A percentile compares a stretch with the other conserved stretches of the same genome.
These are phyloP conservation scores for Rhinolophus sinicus DNA, from an alignment of 2,113 vertebrate genomes.

Conservation along the genomic window DNA sequence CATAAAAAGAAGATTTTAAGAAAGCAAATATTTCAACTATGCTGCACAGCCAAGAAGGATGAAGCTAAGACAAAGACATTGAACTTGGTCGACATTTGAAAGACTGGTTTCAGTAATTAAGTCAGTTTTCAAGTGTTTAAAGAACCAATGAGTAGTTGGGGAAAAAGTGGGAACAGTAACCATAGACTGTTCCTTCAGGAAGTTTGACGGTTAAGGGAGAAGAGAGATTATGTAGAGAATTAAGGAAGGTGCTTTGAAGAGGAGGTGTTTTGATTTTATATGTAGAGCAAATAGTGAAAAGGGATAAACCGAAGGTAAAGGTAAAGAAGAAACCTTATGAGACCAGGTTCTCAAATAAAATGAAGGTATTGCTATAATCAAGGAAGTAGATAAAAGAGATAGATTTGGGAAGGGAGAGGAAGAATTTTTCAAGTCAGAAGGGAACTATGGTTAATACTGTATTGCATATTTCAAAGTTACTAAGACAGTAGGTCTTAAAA, in stretches of 20 bases:
- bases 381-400: not conserved
- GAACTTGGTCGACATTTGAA: not conserved
- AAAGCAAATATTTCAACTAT: constrained; percentile 3
- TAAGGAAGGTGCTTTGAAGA: not conserved
- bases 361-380: not conserved
- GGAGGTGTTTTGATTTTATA: not conserved
- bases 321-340: not conserved
- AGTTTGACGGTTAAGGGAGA: not conserved
- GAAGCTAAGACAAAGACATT: not conserved
- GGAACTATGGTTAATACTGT: not conserved
- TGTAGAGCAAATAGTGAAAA: not conserved
- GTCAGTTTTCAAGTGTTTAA: constrained; percentile 24
- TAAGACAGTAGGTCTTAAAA: constrained; percentile 2
- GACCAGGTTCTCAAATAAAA: not conserved
- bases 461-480: not conserved
- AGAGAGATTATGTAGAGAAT: not conserved
- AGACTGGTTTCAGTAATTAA: not conserved
- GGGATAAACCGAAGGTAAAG: not conserved
- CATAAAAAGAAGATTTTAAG: not conserved
- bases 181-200: not conserved
- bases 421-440: not conserved
- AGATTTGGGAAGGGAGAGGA: not conserved
- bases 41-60: not conserved
- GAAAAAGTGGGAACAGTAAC: not conserved
- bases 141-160: not conserved